Evolutionary conservation across 2,113 vertebrate species (phyloP), one percentile per base, ranked within the genome.

Genomic region (Siphamia tubifer): DNA sequence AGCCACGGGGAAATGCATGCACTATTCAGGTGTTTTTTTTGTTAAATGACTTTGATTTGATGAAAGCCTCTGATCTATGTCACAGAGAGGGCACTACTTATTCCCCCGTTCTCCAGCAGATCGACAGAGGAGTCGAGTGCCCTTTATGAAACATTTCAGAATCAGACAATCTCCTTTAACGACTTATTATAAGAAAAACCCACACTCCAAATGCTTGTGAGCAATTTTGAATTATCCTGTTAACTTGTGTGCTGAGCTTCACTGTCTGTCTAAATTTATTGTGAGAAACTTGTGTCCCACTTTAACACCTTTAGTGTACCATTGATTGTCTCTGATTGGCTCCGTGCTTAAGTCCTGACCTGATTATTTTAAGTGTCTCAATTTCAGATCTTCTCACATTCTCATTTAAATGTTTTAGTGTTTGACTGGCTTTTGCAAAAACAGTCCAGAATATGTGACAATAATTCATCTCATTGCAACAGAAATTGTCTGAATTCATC

Each of bases 311-410:
- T 44, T 47, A 71, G 49, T 12, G 1, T 28, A 35, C 16, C 35
- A 20, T 0, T 23, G 27, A 28, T 31, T 7, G 42, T 31, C 39
- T 3, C 43, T 62, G 49, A 63, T 62, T 53, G 61, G 49, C 30
- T 35, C 0, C 4, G 13, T 17, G 56, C 53, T 51, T 1, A 0
- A 15, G 52, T 35, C 66, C 24, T 36, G 51, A 63, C 52, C 78
- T 60, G 21, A 68, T 68, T 72, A 58, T 43, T 12, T 20, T 1
- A 36, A 60, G 68, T 43, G 52, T 21, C 19, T 30, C 35, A 38
- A 43, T 15, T 15, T 32, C 69, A 28, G 31, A 24, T 30, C 24
- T 4, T 16, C 39, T 16, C 10, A 44, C 6, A 7, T 24, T 61
- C 27, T 38, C 2, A 54, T 66, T 11, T 53, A 34, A 48, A 39